Conservation (phyloP, 2,888 invertebrate genomes). For the Rotaria sp. region DNA sequence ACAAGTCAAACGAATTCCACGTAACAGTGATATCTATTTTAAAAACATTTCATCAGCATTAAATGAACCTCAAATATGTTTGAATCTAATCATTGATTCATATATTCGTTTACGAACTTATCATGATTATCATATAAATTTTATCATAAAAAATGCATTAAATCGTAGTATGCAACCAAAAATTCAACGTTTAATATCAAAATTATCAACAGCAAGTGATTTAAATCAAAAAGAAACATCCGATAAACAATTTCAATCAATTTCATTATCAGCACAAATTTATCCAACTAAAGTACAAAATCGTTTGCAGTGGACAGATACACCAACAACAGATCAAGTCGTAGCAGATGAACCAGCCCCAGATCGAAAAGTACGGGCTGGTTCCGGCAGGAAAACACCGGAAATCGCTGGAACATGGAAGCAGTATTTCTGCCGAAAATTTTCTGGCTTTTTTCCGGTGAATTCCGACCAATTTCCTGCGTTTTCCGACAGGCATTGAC, state of each 20-base stretch:
- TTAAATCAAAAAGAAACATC: not conserved
- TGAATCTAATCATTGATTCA: not conserved
- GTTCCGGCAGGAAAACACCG: too few relatives aligned
- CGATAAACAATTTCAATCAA: not conserved
- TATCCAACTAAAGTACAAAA: not conserved
- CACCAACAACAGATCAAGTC: not conserved
- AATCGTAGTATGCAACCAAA: constrained; percentile 1
- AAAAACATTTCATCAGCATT: not conserved
- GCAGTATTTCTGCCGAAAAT: too few relatives aligned
- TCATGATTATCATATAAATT: not conserved
- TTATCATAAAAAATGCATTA: not conserved
- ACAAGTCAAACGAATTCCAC: too few relatives aligned
- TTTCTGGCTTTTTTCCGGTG: too few relatives aligned
- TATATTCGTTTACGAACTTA: not conserved
- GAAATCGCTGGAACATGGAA: too few relatives aligned
- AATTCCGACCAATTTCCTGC: too few relatives aligned
- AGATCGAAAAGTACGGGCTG: too few relatives aligned
- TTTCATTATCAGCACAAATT: not conserved
- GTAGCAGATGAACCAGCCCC: constrained; percentile 64
- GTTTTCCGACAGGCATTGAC: too few relatives aligned
- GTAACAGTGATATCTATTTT: too few relatives aligned
- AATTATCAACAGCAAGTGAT: not conserved
- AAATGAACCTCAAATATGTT: not conserved
- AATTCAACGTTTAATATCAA: not conserved
- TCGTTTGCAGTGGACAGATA: not conserved